phyloP scores from a whole-genome alignment of 2,113 vertebrate species.

The Sula dactylatra region DNA sequence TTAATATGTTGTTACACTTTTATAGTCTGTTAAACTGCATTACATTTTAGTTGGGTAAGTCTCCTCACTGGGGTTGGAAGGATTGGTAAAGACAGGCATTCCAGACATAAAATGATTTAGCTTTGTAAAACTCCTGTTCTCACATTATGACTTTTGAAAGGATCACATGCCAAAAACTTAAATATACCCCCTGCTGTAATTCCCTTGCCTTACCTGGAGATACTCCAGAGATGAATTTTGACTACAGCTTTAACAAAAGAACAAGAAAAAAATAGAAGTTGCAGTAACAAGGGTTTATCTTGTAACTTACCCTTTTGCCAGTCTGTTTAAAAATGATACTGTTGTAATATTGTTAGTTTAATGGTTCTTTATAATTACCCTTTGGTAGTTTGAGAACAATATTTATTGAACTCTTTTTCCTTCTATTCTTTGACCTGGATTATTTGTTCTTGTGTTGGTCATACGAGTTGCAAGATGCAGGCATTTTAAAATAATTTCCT shows the following conservation, averaged over 20 bases:
- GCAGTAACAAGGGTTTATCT: neutral
- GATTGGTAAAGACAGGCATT: neutral
- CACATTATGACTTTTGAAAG: neutral
- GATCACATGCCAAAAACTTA: neutral
- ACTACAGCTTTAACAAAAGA: neutral
- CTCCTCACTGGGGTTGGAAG: neutral
- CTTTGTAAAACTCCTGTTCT: neutral
- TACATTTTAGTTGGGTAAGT: neutral
- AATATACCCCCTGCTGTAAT: neutral
- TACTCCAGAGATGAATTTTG: neutral
- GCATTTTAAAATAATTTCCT: neutral
- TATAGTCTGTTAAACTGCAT: neutral
- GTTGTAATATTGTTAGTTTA: neutral
- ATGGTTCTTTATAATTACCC: neutral
- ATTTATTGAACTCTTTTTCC: neutral
- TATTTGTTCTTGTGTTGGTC: neutral
- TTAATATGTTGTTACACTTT: neutral
- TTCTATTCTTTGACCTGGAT: neutral
- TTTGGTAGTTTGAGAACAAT: neutral
- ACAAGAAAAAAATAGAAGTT: neutral
- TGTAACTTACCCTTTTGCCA: neutral
- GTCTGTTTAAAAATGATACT: neutral
- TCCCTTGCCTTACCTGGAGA: neutral
- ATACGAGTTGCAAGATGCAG: neutral
- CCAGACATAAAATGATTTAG: neutral